Conservation (phyloP, 2,113 vertebrate species). For the Prunella fulvescens region DNA sequence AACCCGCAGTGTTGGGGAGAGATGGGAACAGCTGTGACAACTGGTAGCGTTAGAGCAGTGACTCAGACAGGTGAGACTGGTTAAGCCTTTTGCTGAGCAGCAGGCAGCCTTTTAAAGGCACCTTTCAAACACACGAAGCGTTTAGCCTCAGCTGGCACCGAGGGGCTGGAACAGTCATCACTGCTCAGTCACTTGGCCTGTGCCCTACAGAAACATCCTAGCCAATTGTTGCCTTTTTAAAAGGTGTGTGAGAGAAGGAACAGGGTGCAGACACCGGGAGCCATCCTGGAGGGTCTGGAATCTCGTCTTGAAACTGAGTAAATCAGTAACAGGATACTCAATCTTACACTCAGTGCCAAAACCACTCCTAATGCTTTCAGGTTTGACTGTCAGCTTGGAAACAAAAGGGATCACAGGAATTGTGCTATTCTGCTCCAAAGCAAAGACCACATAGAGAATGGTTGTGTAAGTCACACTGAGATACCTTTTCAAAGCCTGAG, state of each 20-base stretch:
- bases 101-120: neutral
- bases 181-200: neutral
- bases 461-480: neutral
- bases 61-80: neutral
- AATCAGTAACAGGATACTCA: neutral
- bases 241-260: neutral
- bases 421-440: neutral
- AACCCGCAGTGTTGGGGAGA: neutral
- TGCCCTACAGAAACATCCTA: neutral
- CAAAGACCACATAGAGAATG: neutral
- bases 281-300: neutral
- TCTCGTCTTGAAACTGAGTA: neutral
- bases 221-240: rapidly evolving
- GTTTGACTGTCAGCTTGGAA: neutral
- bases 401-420: neutral
- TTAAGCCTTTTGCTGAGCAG: neutral
- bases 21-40: neutral
- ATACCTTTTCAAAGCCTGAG: neutral
- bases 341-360: rapidly evolving
- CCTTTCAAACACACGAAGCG: neutral
- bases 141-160: neutral
- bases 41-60: neutral
- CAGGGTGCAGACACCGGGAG: neutral
- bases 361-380: neutral
- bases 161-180: neutral